Conservation (phyloP, 2,113 vertebrate species). For the Petroica traversi region DNA sequence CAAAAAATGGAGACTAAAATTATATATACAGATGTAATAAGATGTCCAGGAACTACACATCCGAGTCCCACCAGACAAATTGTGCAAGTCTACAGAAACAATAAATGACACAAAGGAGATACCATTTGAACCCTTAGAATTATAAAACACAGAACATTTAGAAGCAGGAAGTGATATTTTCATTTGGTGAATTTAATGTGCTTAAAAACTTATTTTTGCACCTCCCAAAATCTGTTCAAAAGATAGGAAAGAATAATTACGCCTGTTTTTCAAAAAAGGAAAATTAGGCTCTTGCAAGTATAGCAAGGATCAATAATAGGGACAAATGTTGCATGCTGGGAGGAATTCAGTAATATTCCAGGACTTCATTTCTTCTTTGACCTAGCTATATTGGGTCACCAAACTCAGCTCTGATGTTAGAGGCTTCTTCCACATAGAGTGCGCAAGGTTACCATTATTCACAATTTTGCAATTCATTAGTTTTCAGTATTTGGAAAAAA, state of each 20-base stretch:
- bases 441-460: conserved; percentile 47
- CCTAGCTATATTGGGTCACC: conserved; percentile 42
- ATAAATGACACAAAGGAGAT: background rate
- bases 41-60: background rate
- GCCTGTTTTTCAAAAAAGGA: background rate
- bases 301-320: background rate
- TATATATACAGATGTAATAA: background rate
- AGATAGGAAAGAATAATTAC: background rate
- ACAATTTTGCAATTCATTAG: conserved; percentile 49
- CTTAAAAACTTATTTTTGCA: conserved; percentile 22
- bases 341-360: conserved; percentile 38
- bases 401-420: conserved; percentile 44
- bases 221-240: background rate
- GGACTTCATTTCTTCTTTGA: conserved; percentile 48
- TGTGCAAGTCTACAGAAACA: background rate
- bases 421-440: conserved; percentile 22
- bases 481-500: conserved; percentile 31
- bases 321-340: conserved; percentile 25
- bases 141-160: background rate
- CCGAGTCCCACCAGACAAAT: background rate
- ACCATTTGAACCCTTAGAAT: background rate
- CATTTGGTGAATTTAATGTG: background rate
- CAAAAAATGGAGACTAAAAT: background rate
- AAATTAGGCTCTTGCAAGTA: background rate
- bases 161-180: background rate